These are phyloP conservation scores for Cheilosia urbana DNA, from an alignment of 2,888 invertebrate genomes.

Conservation along the genomic window DNA sequence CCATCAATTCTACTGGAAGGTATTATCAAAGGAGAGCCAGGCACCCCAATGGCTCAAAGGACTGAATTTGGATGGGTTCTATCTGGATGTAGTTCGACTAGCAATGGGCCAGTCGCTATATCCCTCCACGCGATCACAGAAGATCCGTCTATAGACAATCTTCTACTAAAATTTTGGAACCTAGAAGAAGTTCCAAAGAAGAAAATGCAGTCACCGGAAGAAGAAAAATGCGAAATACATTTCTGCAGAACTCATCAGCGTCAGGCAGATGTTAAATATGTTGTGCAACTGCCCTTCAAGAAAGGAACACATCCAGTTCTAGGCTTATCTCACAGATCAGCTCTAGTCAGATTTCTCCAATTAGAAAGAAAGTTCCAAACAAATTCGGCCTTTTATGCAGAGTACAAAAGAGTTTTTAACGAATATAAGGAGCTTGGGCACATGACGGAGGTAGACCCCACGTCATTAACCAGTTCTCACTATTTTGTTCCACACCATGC, in stretches of 20 bases:
- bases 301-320: too few species aligned
- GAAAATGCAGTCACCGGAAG: background rate
- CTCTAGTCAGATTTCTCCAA: too few species aligned
- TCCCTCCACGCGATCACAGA: background rate
- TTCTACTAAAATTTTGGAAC: background rate
- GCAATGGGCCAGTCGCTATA: background rate
- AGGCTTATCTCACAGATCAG: too few species aligned
- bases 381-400: background rate
- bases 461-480: background rate
- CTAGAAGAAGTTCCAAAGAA: background rate
- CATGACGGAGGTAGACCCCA: background rate
- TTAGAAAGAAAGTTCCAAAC: background rate
- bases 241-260: constrained; percentile 14
- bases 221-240: background rate
- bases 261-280: background rate
- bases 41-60: too few species aligned
- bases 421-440: background rate
- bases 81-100: too few species aligned
- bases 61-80: too few species aligned
- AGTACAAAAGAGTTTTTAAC: too few species aligned
- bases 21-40: too few species aligned
- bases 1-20: too few species aligned
- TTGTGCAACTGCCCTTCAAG: too few species aligned
- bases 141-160: background rate
- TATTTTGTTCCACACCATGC: constrained; percentile 39